Percentiles rank a stretch among this genome's conserved stretches.
Conservation (phyloP, 2,113 vertebrate species). For the Aphyosemion australe region DNA sequence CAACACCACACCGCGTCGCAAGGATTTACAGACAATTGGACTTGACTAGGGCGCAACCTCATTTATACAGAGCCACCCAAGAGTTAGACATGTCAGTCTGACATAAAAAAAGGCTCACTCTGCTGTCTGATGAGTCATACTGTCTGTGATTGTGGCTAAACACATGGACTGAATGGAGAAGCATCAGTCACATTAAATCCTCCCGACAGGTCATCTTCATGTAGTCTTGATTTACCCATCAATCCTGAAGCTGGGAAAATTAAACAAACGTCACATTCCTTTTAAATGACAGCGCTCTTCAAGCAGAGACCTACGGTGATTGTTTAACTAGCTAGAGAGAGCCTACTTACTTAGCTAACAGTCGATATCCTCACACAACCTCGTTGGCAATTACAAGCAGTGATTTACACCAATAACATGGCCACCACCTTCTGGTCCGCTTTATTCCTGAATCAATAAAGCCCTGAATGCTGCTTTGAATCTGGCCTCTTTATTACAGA, state of each 20-base stretch:
- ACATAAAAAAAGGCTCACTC: conserved; percentile 43
- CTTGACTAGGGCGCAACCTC: conserved; percentile 71
- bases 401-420: conserved; percentile 48
- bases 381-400: conserved; percentile 45
- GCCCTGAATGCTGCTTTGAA: conserved; percentile 37
- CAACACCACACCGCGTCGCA: conserved; percentile 42
- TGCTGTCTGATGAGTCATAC: conserved; percentile 42
- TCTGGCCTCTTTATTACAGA: conserved; percentile 54
- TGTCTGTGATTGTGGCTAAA: conserved; percentile 27
- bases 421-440: conserved; percentile 33
- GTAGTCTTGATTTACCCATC: conserved; percentile 29
- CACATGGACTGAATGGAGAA: conserved; percentile 2
- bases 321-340: conserved; percentile 28
- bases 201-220: conserved; percentile 45
- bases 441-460: conserved; percentile 63
- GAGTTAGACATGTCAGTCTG: conserved; percentile 65
- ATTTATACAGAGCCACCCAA: conserved; percentile 66
- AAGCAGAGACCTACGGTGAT: not conserved
- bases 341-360: conserved; percentile 9
- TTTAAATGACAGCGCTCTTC: conserved; percentile 7
- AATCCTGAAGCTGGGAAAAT: conserved; percentile 31
- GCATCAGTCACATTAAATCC: conserved; percentile 39
- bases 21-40: conserved; percentile 70
- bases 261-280: conserved; percentile 16
- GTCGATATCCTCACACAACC: conserved; percentile 42